Base-by-base conservation (phyloP, 2,113 vertebrate genomes). In the Oryzias curvinotus region DNA sequence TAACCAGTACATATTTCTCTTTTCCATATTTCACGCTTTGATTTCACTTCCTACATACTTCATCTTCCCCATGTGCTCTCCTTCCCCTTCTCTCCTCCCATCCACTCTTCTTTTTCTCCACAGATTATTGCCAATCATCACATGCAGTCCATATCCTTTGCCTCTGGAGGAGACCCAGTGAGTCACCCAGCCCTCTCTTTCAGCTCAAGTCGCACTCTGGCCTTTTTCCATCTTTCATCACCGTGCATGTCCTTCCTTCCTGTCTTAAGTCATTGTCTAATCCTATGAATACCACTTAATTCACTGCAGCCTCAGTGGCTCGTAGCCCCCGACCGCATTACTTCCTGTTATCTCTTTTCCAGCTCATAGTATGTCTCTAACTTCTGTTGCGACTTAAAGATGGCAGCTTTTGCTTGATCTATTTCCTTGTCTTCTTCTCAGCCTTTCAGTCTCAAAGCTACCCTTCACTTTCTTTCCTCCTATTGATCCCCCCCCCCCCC, bases 51-150 rank as follows among this genome's bases (percentile, higher is more conserved):
- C 70, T 71, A 77, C 76, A 80, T 82, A 77, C 73, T 65, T 77
- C 84, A 80, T 79, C 75, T 80, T 76, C 85, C 69, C 70, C 79
- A 75, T 53, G n/a, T 82, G 48, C 75, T 77, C 73, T 65, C 49
- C 43, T 36, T 56, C 57, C 62, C 50, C 48, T 54, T 47, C 52
- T 52, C 54, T 71, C 36, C 47, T 72, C 58, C 68, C 46, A 18
- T 25, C 55, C 52, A 43, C 15, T 55, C 41, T 54, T 73, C 41
- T 73, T 58, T 81, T 67, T 78, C 75, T 83, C 72, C 68, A 75
- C 93, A 98, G 96, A 97, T 97, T 89, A 98, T 98, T 0, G 95
- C 96, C 90, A 98, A 96, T 83, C 96, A 98, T 83, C 96, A 98
- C 85, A 98, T 98, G 96, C 95, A 97, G 83, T 97, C 95, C 77